Percentiles rank a stretch among this genome's conserved stretches.
Evolutionary conservation across 2,797 vertebrate genomes (phyloP).

Genomic region (Siniperca obscura): DNA sequence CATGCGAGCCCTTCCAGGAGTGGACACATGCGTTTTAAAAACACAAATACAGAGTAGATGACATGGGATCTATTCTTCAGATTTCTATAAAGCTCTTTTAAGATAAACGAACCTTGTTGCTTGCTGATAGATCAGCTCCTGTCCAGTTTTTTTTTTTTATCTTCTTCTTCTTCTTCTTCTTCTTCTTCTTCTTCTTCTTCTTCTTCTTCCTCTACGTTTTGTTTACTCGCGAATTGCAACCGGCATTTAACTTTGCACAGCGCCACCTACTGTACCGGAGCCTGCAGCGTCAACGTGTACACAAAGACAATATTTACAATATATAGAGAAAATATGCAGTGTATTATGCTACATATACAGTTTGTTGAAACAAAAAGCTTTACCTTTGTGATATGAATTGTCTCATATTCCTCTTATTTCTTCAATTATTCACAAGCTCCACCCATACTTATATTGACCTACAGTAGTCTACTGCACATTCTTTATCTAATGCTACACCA

Average conservation of each 20-base stretch:
- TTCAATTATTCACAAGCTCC: neutral
- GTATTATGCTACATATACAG: neutral
- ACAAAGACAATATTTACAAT: neutral
- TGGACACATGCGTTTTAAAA: neutral
- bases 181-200: neutral
- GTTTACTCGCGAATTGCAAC: neutral
- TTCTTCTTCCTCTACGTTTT: neutral
- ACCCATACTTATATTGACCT: neutral
- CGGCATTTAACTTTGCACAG: neutral
- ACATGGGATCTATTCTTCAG: accelerated
- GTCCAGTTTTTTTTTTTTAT: neutral
- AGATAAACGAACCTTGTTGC: slow-evolving; percentile 35
- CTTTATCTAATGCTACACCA: neutral
- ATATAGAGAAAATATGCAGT: neutral
- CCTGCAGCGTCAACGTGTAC: neutral
- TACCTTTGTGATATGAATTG: neutral
- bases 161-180: neutral
- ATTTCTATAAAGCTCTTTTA: accelerated
- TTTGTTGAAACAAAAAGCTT: neutral
- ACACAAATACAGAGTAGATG: neutral
- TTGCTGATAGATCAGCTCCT: neutral
- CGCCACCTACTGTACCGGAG: slow-evolving; percentile 29
- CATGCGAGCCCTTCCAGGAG: neutral
- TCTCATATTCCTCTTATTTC: neutral
- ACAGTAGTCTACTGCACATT: neutral